A percentile compares a stretch with the other conserved stretches of the same genome.
Conservation (phyloP, 2,113 vertebrate genomes). For the Bambusicola thoracicus region DNA sequence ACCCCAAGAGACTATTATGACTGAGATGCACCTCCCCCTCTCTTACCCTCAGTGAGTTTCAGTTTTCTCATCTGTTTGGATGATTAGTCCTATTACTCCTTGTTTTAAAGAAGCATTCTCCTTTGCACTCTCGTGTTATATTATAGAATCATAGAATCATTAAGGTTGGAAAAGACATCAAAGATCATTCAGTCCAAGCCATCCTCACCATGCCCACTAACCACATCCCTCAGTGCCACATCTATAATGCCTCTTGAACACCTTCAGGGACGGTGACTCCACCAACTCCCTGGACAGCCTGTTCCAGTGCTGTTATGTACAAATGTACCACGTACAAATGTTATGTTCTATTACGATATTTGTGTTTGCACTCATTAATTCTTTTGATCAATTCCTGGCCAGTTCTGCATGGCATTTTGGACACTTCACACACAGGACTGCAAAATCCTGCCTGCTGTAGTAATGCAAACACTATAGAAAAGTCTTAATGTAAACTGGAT, state of each 20-base stretch:
- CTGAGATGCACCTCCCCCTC: background rate
- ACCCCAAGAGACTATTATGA: background rate
- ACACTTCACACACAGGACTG: rapidly evolving
- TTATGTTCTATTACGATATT: background rate
- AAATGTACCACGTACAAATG: too few relatives aligned
- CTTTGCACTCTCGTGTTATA: background rate
- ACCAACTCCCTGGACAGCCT: too few relatives aligned
- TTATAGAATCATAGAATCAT: background rate
- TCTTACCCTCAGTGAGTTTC: background rate
- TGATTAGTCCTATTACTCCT: background rate
- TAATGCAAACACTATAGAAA: rapidly evolving
- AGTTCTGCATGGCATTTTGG: background rate
- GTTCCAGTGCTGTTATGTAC: background rate
- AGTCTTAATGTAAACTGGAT: background rate
- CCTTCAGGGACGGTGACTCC: too few relatives aligned
- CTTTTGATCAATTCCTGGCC: background rate
- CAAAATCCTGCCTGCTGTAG: rapidly evolving
- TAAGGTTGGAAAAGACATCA: too few relatives aligned
- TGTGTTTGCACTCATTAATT: background rate
- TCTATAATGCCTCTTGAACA: too few relatives aligned
- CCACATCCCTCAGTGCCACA: too few relatives aligned
- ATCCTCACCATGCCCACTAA: too few relatives aligned
- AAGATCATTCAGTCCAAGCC: too few relatives aligned
- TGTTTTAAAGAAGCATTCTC: background rate
- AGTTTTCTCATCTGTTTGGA: background rate